Conservation (phyloP, 2,113 vertebrate genomes). For the Plotosus lineatus region DNA sequence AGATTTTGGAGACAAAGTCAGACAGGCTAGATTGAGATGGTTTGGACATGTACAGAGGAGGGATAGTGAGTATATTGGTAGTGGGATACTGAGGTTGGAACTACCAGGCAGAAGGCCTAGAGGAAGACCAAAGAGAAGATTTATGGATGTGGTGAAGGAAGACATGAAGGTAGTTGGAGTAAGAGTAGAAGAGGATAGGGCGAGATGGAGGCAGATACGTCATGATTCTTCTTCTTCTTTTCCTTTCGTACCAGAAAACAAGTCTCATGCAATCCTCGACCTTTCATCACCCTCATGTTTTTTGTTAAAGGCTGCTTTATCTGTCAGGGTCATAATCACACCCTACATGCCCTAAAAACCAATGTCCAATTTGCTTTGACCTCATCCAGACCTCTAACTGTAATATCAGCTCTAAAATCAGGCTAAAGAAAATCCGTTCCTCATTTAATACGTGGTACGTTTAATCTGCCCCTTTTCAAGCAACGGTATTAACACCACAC, state of each 20-base stretch:
- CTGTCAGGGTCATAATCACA: background rate
- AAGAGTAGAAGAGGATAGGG: no score
- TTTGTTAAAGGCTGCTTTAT: background rate
- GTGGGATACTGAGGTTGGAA: no score
- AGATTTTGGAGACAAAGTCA: no score
- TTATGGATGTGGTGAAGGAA: no score
- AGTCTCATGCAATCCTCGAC: background rate
- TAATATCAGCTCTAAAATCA: background rate
- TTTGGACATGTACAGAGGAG: no score
- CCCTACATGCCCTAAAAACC: background rate
- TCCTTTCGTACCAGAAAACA: background rate
- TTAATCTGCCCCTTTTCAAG: slow-evolving; percentile 35
- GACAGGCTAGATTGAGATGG: no score
- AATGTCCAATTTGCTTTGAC: background rate
- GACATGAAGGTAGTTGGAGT: no score
- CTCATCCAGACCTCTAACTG: background rate
- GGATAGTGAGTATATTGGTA: no score
- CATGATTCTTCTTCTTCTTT: no score
- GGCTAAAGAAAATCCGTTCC: slow-evolving; percentile 35
- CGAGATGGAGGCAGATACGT: no score
- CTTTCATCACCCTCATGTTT: background rate
- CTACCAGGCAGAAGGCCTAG: no score
- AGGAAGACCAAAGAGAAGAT: no score
- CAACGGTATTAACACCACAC: slow-evolving; percentile 35
- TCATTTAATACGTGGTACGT: slow-evolving; percentile 14